Evolutionary conservation across 2,113 vertebrate genomes (phyloP).

Genomic region (Piprites chloris): DNA sequence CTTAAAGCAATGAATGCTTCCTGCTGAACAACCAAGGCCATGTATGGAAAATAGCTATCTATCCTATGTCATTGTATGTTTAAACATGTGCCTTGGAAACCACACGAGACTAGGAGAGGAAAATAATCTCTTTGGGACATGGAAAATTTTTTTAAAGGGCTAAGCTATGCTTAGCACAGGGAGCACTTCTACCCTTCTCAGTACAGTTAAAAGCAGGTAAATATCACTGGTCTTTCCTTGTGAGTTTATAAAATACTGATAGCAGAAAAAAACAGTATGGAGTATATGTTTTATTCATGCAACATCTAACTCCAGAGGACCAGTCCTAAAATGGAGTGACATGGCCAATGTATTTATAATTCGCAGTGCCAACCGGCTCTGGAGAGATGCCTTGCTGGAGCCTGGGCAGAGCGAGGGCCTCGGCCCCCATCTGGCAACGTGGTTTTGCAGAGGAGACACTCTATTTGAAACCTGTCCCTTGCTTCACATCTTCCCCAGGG

Average conservation of each 20-base stretch:
- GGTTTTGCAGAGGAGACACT: background rate
- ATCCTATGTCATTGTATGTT: constrained; percentile 53
- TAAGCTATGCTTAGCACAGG: background rate
- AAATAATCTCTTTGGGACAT: constrained; percentile 10
- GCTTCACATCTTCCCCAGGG: background rate
- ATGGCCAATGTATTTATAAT: background rate
- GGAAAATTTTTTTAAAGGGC: background rate
- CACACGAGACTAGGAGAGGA: background rate
- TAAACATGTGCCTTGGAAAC: constrained; percentile 45
- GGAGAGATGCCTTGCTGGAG: background rate
- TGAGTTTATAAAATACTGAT: background rate
- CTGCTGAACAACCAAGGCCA: background rate
- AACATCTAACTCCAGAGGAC: background rate
- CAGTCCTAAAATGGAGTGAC: background rate
- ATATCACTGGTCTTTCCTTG: background rate
- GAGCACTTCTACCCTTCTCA: background rate
- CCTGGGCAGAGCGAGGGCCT: background rate
- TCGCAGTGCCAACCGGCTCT: background rate
- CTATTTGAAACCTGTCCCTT: background rate
- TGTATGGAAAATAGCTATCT: constrained; percentile 54
- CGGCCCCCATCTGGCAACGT: background rate
- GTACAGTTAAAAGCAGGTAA: background rate
- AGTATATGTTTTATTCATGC: constrained; percentile 22
- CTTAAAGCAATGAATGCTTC: constrained; percentile 17
- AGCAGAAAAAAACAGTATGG: background rate